Percentiles rank a stretch among this genome's conserved stretches.
phyloP scores from a whole-genome alignment of 2,888 invertebrate genomes.

The Chelonus formosanus region DNA sequence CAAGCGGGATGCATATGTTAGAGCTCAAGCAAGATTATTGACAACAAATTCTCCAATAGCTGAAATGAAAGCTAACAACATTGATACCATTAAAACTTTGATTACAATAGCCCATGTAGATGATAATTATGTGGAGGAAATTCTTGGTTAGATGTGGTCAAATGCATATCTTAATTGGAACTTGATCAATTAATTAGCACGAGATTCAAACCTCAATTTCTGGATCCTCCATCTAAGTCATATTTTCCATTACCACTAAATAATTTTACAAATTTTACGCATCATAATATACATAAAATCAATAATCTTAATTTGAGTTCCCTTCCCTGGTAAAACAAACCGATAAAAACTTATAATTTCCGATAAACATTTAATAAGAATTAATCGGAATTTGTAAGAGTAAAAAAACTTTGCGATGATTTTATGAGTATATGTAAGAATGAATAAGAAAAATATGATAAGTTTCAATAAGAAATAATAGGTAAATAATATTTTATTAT shows the following conservation, averaged over 20 bases:
- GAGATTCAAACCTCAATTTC: constrained; percentile 83
- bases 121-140: constrained; percentile 91
- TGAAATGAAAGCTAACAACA: constrained; percentile 99
- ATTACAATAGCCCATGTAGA: constrained; percentile 99
- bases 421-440: too few species aligned
- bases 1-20: constrained; percentile 97
- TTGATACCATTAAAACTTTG: constrained; percentile 97
- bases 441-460: too few species aligned
- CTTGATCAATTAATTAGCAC: constrained; percentile 97
- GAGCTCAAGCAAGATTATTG: constrained; percentile 93
- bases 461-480: too few species aligned
- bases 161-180: constrained; percentile 98
- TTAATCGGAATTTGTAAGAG: too few species aligned
- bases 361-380: too few species aligned
- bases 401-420: too few species aligned
- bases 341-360: too few species aligned
- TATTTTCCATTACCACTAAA: constrained; percentile 58
- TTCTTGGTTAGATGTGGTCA: constrained; percentile 96
- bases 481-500: too few species aligned
- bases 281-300: constrained; percentile 64
- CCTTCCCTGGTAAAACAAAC: too few species aligned
- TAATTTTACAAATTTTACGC: constrained; percentile 54
- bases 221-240: constrained; percentile 60
- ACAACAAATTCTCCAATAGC: constrained; percentile 96
- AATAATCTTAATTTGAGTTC: constrained; percentile 76